A percentile compares a stretch with the other conserved stretches of the same genome.
phyloP scores from a whole-genome alignment of 2,113 vertebrate species.

The Eptesicus fuscus region DNA sequence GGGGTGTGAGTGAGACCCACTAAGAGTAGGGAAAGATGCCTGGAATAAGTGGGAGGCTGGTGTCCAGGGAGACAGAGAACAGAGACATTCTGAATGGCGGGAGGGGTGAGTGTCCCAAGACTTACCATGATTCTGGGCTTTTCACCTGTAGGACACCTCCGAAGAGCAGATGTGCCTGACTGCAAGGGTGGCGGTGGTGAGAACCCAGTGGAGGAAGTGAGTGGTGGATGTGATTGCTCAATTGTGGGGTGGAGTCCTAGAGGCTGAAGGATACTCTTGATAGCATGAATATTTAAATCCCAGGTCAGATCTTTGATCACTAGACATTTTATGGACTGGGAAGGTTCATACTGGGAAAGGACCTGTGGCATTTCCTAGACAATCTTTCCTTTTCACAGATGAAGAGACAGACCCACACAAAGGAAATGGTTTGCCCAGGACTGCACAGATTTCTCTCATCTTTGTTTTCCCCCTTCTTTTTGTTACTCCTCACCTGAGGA shows the following conservation, averaged over 20 bases:
- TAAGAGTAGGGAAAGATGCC: neutral
- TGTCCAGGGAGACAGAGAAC: neutral
- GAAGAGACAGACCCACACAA: neutral
- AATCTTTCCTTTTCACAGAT: neutral
- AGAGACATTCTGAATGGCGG: neutral
- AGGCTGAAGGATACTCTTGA: neutral
- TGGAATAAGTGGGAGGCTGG: neutral
- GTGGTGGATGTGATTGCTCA: constrained; percentile 40
- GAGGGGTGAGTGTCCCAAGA: neutral
- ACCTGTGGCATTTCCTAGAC: neutral
- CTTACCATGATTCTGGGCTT: constrained; percentile 45
- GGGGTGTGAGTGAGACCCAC: neutral
- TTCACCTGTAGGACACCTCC: constrained; percentile 34
- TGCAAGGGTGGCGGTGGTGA: neutral
- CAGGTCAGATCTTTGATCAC: neutral
- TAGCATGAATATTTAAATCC: constrained; percentile 26
- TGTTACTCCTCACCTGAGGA: too few relatives aligned
- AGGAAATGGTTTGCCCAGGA: neutral
- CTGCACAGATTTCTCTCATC: neutral
- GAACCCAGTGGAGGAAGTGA: constrained; percentile 55
- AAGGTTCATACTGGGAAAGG: neutral
- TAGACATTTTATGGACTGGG: neutral
- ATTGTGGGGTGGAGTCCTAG: constrained; percentile 44
- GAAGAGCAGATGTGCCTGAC: neutral
- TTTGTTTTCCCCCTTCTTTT: neutral